phyloP scores from a whole-genome alignment of 2,888 invertebrate genomes.

The Schizotus pectinicornis region DNA sequence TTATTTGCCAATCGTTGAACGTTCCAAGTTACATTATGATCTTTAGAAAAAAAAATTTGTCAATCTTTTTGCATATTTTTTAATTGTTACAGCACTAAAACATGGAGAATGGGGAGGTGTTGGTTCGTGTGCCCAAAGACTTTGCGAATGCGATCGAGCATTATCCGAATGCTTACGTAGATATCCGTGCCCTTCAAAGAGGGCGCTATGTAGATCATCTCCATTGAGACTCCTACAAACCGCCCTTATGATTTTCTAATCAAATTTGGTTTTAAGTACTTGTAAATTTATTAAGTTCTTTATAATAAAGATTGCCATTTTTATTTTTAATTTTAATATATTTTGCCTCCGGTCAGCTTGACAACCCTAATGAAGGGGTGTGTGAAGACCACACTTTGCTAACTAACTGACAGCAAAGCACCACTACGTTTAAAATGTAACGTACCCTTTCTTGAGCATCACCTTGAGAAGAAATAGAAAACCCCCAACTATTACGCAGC shows the following conservation, averaged over 20 bases:
- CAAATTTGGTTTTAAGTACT: neutral
- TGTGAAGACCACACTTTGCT: too few relatives aligned
- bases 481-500: too few relatives aligned
- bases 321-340: neutral
- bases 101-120: conserved; percentile 66
- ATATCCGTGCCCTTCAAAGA: conserved; percentile 74
- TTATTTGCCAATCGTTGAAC: too few relatives aligned
- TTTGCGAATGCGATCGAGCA: conserved; percentile 84
- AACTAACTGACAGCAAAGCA: too few relatives aligned
- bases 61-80: neutral
- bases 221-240: conserved; percentile 78
- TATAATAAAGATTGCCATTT: neutral
- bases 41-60: neutral
- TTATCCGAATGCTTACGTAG: conserved; percentile 80
- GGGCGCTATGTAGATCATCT: conserved; percentile 77
- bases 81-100: conserved; percentile 58
- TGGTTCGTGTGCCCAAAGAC: conserved; percentile 74
- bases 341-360: too few relatives aligned
- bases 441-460: too few relatives aligned
- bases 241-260: conserved; percentile 65
- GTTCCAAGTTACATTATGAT: neutral
- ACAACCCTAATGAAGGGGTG: too few relatives aligned
- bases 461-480: too few relatives aligned
- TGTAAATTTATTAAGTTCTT: neutral
- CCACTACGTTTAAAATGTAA: too few relatives aligned